Evolutionary conservation across 2,113 vertebrate species (phyloP).

Genomic region (Anser cygnoides): DNA sequence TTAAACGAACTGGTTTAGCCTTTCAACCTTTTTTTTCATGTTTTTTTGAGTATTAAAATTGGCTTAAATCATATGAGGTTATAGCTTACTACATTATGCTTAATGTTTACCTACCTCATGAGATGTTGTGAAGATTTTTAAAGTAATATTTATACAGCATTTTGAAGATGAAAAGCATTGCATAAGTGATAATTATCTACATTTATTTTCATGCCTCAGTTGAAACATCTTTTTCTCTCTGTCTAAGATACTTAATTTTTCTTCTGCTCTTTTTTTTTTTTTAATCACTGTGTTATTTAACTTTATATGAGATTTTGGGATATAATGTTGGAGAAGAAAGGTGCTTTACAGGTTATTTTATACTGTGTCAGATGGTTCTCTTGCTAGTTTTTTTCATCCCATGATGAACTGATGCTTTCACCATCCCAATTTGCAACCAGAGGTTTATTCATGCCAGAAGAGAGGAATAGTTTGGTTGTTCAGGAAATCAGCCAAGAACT

Average conservation of each 20-base stretch:
- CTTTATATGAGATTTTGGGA: neutral
- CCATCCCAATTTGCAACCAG: conserved; percentile 22
- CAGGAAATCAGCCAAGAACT: conserved; percentile 33
- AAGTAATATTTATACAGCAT: conserved; percentile 66
- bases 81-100: neutral
- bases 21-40: neutral
- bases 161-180: conserved; percentile 40
- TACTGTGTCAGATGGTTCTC: neutral
- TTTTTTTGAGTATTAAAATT: neutral
- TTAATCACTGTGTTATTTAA: conserved; percentile 29
- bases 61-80: neutral
- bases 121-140: conserved; percentile 33
- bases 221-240: conserved; percentile 58
- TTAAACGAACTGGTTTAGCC: neutral
- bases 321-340: conserved; percentile 10
- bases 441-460: conserved; percentile 28
- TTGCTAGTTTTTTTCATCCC: neutral
- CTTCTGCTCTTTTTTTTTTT: neutral
- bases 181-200: conserved; percentile 57
- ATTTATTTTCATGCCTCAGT: conserved; percentile 63
- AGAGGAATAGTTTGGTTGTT: conserved; percentile 37
- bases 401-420: conserved; percentile 32
- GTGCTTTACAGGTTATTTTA: conserved; percentile 23
- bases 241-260: conserved; percentile 29
- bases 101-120: conserved; percentile 45